A percentile compares a stretch with the other conserved stretches of the same genome.
Conservation (phyloP, 2,797 vertebrate species). For the Ara ararauna region DNA sequence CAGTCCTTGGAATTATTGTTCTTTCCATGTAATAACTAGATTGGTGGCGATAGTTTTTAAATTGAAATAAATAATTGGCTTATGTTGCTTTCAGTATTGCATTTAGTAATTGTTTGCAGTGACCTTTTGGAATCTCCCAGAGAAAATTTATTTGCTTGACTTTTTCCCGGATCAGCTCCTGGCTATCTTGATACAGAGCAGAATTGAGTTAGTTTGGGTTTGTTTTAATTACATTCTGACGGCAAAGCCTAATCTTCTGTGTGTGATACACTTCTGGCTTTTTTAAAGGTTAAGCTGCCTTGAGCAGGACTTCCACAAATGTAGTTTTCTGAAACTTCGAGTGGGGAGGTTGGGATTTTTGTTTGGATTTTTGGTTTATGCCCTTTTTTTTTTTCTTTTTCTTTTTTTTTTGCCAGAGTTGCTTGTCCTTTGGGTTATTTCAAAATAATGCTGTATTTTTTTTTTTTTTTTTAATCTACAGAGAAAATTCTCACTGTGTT, state of each 20-base stretch:
- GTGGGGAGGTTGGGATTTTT: neutral
- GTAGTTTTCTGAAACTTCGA: neutral
- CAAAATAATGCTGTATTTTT: neutral
- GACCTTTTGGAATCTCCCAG: neutral
- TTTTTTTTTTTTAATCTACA: too few species aligned
- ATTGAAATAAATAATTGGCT: neutral
- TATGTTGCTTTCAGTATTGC: neutral
- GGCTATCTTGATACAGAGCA: neutral
- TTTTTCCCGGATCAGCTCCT: constrained; percentile 24
- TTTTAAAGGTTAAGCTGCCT: constrained; percentile 28
- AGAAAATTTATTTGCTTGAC: constrained; percentile 46
- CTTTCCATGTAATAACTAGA: neutral
- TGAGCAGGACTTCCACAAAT: neutral
- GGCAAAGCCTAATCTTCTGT: neutral
- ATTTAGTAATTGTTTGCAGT: constrained; percentile 23
- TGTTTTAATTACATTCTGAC: constrained; percentile 30
- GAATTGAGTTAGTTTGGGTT: neutral
- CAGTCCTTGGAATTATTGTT: neutral
- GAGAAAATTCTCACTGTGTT: neutral
- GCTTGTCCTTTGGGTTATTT: neutral
- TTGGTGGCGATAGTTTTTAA: neutral
- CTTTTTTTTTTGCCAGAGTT: neutral
- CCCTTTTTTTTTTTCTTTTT: rapidly evolving
- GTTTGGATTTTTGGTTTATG: neutral
- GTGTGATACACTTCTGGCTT: neutral